phyloP scores from a whole-genome alignment of 1,140 invertebrate species.

The Luehdorfia chinensis region DNA sequence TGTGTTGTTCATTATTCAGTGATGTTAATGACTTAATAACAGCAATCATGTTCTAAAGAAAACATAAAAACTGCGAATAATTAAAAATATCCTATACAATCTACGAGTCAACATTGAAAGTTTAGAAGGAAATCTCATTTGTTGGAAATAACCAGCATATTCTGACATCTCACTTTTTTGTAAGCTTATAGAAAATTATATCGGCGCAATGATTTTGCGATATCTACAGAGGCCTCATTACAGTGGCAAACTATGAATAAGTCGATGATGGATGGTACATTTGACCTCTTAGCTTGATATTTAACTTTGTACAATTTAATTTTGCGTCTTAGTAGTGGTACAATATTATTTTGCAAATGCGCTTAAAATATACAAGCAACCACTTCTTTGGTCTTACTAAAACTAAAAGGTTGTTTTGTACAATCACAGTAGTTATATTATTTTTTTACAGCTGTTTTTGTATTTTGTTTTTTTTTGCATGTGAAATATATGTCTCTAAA shows the following conservation, averaged over 20 bases:
- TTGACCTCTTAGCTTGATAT: constrained; percentile 2
- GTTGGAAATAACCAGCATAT: background rate
- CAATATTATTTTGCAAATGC: background rate
- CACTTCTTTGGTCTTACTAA: background rate
- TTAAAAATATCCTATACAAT: background rate
- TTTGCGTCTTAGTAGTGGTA: background rate
- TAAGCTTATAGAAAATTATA: background rate
- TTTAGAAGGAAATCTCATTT: background rate
- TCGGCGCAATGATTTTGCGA: background rate
- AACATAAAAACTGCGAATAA: too few species aligned
- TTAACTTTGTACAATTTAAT: background rate
- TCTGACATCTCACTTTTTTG: background rate
- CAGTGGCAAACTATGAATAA: background rate
- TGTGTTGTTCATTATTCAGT: too few species aligned
- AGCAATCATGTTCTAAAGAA: too few species aligned
- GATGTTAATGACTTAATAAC: too few species aligned
- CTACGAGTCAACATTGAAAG: background rate
- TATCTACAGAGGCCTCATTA: constrained; percentile 3
- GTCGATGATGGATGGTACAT: background rate
- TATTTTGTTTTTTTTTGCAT: too few species aligned
- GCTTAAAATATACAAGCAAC: too few species aligned
- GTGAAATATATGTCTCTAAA: too few species aligned
- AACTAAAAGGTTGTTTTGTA: too few species aligned
- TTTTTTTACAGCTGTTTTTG: too few species aligned
- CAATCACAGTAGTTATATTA: too few species aligned